These are phyloP conservation scores for Lagenorhynchus albirostris DNA, from an alignment of 2,113 vertebrate species.

Conservation along the genomic window DNA sequence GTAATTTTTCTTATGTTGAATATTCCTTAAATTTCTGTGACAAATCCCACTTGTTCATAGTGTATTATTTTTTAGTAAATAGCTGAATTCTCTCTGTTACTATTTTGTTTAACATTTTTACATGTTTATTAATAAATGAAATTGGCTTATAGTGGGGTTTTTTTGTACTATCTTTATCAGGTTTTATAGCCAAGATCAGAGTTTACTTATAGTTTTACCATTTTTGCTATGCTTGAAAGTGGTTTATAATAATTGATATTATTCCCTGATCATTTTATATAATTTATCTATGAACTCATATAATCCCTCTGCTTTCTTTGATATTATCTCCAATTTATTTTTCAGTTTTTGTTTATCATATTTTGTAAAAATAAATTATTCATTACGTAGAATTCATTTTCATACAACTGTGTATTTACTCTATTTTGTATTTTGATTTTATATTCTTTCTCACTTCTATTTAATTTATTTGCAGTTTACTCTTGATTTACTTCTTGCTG, in stretches of 20 bases:
- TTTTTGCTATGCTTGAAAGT: constrained; percentile 26
- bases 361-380: constrained; percentile 24
- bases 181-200: neutral
- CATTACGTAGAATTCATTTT: constrained; percentile 11
- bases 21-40: neutral
- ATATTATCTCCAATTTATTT: constrained; percentile 15
- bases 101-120: constrained; percentile 36
- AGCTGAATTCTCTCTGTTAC: neutral
- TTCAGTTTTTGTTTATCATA: constrained; percentile 3
- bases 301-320: constrained; percentile 1
- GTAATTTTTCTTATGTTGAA: constrained; percentile 20
- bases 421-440: constrained; percentile 20
- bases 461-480: constrained; percentile 44
- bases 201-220: neutral
- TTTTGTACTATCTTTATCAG: neutral
- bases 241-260: neutral
- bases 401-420: neutral
- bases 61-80: constrained; percentile 1
- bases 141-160: neutral
- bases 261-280: constrained; percentile 3
- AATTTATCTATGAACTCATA: constrained; percentile 7
- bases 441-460: constrained; percentile 24
- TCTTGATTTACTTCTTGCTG: constrained; percentile 4
- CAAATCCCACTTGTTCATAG: neutral
- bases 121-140: constrained; percentile 19